Percentiles rank a stretch among this genome's conserved stretches.
phyloP scores from a whole-genome alignment of 1,140 invertebrate species.

The Lepidostoma basale region DNA sequence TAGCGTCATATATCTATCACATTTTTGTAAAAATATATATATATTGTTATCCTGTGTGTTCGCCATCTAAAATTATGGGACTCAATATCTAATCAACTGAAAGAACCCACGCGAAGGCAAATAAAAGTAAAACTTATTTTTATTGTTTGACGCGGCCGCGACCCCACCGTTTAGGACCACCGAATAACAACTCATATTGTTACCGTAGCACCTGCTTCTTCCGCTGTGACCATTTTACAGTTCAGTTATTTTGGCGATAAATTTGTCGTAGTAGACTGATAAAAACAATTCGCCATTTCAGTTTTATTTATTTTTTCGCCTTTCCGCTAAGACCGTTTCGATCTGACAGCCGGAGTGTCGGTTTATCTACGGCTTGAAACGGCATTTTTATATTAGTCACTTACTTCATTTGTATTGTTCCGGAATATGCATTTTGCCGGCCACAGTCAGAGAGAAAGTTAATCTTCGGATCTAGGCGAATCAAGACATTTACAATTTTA shows the following conservation, averaged over 20 bases:
- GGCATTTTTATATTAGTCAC: background rate
- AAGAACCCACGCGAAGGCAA: no score
- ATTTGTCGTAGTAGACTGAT: background rate
- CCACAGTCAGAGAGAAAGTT: background rate
- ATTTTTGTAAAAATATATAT: no score
- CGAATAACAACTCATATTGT: conserved; percentile 20
- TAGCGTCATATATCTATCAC: no score
- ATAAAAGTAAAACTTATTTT: no score
- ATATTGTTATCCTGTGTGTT: no score
- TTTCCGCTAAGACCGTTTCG: background rate
- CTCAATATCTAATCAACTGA: no score
- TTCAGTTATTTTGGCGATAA: conserved; percentile 36
- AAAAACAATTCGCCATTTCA: background rate
- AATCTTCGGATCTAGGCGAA: background rate
- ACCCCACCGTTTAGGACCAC: no score
- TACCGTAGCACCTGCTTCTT: conserved; percentile 23
- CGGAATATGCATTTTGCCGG: no score
- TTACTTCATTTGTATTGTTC: background rate
- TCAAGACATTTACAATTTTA: background rate
- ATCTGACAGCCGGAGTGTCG: background rate
- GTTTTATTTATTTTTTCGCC: no score
- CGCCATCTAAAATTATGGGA: no score
- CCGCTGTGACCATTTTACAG: conserved; percentile 29
- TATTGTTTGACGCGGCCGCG: no score
- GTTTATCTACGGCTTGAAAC: background rate